These are phyloP conservation scores for Philypnodon macrostomus DNA, from an alignment of 2,797 vertebrate genomes.

Conservation along the genomic window DNA sequence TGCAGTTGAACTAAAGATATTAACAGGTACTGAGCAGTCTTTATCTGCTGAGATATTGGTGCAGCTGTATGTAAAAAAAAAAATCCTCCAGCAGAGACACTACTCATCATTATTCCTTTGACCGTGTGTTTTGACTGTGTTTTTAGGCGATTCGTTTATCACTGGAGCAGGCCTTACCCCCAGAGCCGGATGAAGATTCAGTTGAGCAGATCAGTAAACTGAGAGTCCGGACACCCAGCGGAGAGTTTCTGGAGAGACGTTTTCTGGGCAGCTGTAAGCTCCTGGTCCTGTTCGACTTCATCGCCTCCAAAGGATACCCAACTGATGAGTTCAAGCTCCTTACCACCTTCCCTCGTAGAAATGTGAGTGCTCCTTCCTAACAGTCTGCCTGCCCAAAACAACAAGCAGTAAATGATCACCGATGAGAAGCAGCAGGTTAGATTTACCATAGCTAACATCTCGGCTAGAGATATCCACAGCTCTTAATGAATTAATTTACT, in stretches of 20 bases:
- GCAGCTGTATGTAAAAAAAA: conserved; percentile 52
- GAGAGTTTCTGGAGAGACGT: conserved; percentile 93
- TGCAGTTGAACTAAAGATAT: too few relatives aligned
- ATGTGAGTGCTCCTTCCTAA: conserved; percentile 83
- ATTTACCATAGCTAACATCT: conserved; percentile 54
- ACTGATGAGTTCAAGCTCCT: conserved; percentile 96
- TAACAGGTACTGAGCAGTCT: too few relatives aligned
- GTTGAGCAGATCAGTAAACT: conserved; percentile 92
- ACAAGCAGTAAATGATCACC: conserved; percentile 14
- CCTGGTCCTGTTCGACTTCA: conserved; percentile 96
- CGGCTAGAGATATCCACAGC: conserved; percentile 59
- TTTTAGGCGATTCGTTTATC: conserved; percentile 93
- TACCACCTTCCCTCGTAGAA: conserved; percentile 98
- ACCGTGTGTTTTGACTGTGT: conserved; percentile 6
- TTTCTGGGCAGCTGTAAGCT: conserved; percentile 94
- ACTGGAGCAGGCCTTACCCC: conserved; percentile 91
- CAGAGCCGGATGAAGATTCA: conserved; percentile 88
- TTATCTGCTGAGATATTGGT: too few relatives aligned
- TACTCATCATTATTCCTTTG: not conserved
- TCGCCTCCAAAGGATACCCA: conserved; percentile 97
- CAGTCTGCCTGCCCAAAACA: conserved; percentile 1
- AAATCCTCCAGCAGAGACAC: too few relatives aligned
- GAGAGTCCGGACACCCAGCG: conserved; percentile 92
- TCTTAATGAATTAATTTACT: conserved; percentile 48
- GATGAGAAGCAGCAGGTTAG: conserved; percentile 35